phyloP scores from a whole-genome alignment of 2,888 invertebrate species.

The Gastracanthus pulcherrimus region DNA sequence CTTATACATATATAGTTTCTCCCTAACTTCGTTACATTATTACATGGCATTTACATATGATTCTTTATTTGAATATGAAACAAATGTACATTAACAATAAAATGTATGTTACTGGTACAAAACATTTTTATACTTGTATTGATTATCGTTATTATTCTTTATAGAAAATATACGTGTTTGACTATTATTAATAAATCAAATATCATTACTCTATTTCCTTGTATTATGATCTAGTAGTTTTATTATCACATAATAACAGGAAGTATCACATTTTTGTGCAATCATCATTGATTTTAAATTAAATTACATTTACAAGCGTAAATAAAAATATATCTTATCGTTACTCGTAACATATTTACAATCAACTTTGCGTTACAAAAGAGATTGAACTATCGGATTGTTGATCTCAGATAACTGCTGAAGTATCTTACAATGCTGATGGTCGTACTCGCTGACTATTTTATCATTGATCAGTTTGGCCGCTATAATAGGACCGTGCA shows the following conservation, averaged over 20 bases:
- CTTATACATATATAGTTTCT: background rate
- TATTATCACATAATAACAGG: conserved; percentile 31
- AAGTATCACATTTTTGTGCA: conserved; percentile 41
- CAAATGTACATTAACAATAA: conserved; percentile 30
- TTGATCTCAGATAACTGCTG: conserved; percentile 23
- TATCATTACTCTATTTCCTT: background rate
- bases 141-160: background rate
- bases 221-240: background rate
- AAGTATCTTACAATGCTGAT: conserved; percentile 34
- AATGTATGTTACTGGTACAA: conserved; percentile 26
- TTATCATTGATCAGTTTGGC: conserved; percentile 47
- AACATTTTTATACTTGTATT: conserved; percentile 4
- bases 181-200: conserved; percentile 1
- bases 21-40: background rate
- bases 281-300: conserved; percentile 20
- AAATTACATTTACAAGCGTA: conserved; percentile 17
- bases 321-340: conserved; percentile 15
- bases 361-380: conserved; percentile 32
- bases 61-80: conserved; percentile 4
- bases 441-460: conserved; percentile 43
- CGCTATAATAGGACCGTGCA: conserved; percentile 36
- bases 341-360: conserved; percentile 12
- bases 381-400: conserved; percentile 46
- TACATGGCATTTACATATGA: background rate
- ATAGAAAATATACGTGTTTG: conserved; percentile 2